Percentiles rank a stretch among this genome's conserved stretches.
These are phyloP conservation scores for Pemphredon lugubris DNA, from an alignment of 2,888 invertebrate species.

Conservation along the genomic window DNA sequence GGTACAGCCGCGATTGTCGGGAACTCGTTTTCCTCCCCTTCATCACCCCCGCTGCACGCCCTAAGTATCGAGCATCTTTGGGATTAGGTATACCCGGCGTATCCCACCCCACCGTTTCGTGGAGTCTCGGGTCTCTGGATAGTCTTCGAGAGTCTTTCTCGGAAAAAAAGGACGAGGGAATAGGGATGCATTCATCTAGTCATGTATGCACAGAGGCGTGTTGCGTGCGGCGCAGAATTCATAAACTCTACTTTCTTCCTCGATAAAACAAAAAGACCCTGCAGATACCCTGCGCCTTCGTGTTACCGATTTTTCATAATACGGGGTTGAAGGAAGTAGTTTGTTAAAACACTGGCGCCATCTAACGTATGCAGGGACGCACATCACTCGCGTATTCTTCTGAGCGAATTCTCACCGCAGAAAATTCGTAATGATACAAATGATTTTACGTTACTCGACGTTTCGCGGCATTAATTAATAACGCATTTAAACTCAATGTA, in stretches of 20 bases:
- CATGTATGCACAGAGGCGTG: not conserved
- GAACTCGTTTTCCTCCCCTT: constrained; percentile 48
- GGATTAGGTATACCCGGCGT: constrained; percentile 34
- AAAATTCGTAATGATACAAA: no score
- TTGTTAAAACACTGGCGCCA: constrained; percentile 30
- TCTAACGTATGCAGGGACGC: constrained; percentile 23
- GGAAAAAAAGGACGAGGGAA: not conserved
- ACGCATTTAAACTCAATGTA: not conserved
- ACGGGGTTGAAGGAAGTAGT: constrained; percentile 39
- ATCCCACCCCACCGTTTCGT: constrained; percentile 19
- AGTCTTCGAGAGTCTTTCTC: not conserved
- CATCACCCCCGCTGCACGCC: constrained; percentile 29
- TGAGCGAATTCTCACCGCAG: not conserved
- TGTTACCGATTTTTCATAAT: constrained; percentile 26
- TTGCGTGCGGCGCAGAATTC: not conserved
- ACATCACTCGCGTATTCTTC: not conserved
- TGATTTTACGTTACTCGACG: no score
- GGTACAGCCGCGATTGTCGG: constrained; percentile 45
- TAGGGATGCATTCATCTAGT: not conserved
- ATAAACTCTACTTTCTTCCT: not conserved
- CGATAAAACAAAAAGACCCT: constrained; percentile 1
- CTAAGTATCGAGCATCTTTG: constrained; percentile 34
- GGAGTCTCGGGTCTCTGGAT: no score
- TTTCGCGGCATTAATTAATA: not conserved
- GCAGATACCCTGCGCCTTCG: constrained; percentile 1